Evolutionary conservation across 2,888 invertebrate genomes (phyloP), one percentile per base, ranked within the genome.

Genomic region (Athetis lepigone): DNA sequence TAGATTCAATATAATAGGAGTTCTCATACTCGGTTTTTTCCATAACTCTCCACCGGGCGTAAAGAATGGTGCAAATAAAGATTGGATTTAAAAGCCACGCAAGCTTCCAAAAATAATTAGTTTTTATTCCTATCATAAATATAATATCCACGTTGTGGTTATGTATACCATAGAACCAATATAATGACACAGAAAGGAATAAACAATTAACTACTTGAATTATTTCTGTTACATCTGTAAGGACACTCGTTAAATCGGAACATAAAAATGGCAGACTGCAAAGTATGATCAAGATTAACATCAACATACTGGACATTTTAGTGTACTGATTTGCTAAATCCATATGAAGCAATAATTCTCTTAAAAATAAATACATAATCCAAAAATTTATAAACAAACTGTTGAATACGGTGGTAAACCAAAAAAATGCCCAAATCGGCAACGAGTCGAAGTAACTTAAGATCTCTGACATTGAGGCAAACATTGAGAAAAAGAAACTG

Each of bases 71-170:
- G 0, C 62, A 5, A 23, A 90, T 67, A 11, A 90, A 56, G 0
- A 93, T n/a, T 0, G 94, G 94, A 79, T 86, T 93, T 2, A 90
- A 40, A 7, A 89, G 8, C 93, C 93, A 93, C 0, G 85, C 61
- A 49, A 89, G 67, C 84, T 91, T 92, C 90, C 90, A 92, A 82
- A 89, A 91, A 46, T 87, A 88, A 58, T 88, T 92, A 0, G 92
- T 84, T 78, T 93, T 94, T 13, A 94, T 86, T 4, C 94, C 94
- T 73, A 94, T 91, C 94, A 94, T 94, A 60, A 94, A 94, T 67
- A 89, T 89, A 40, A 94, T 94, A 64, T 94, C 94, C 16, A 91
- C 83, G 36, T 86, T 91, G 54, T 94, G 94, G 23, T 89, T 90
- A 36, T 85, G 82, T 27, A 86, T 88, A 4, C 93, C 93, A 70